phyloP scores from a whole-genome alignment of 2,113 vertebrate genomes.

The crab-eating macaque (Macaca fascicularis) region DNA sequence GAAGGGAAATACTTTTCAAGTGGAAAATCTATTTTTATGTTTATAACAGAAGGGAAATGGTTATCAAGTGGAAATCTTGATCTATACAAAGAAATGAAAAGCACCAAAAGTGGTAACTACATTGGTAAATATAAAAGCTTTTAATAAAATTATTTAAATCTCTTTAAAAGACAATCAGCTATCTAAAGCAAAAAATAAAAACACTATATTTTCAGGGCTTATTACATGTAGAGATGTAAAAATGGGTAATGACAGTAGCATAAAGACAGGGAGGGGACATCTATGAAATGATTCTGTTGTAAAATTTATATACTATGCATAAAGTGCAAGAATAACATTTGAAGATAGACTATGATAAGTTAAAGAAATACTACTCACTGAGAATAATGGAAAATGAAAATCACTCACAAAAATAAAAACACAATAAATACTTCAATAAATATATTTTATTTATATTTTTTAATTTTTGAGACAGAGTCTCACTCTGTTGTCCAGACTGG shows the following conservation, averaged over 20 bases:
- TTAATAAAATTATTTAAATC: neutral
- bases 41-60: neutral
- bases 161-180: neutral
- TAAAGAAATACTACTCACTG: neutral
- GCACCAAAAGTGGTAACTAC: neutral
- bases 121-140: neutral
- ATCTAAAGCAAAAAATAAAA: neutral
- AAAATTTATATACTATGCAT: neutral
- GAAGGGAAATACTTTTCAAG: too few relatives aligned
- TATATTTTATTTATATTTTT: too few relatives aligned
- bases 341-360: neutral
- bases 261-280: neutral
- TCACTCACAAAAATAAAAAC: too few relatives aligned
- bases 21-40: too few relatives aligned
- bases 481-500: too few relatives aligned
- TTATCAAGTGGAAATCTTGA: neutral
- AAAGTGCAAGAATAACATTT: neutral
- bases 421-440: too few relatives aligned
- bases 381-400: too few relatives aligned
- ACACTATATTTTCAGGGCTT: neutral
- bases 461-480: too few relatives aligned
- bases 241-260: neutral
- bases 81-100: neutral
- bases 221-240: neutral
- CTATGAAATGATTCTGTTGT: neutral